phyloP scores from a whole-genome alignment of 2,113 vertebrate genomes.

The Crotalus helleri region DNA sequence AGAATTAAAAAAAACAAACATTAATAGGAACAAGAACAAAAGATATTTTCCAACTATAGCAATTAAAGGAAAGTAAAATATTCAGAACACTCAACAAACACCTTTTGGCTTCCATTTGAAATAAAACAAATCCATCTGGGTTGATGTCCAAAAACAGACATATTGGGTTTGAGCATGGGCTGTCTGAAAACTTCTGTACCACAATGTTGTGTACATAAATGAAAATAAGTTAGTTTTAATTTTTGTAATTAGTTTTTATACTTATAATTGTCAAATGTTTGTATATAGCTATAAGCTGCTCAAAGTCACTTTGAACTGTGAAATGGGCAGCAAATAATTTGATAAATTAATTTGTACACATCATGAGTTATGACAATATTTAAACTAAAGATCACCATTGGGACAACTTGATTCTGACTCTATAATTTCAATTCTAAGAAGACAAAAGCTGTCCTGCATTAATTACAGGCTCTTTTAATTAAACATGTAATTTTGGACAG shows the following conservation, averaged over 20 bases:
- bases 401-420: not conserved
- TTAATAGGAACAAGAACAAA: not conserved
- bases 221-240: not conserved
- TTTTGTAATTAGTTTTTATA: not conserved
- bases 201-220: not conserved
- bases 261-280: not conserved
- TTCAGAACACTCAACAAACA: not conserved
- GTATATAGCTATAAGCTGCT: not conserved
- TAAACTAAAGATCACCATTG: not conserved
- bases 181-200: not conserved
- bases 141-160: not conserved
- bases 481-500: not conserved
- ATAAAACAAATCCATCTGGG: not conserved
- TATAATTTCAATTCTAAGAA: not conserved
- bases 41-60: not conserved
- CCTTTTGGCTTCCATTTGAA: not conserved
- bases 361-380: not conserved
- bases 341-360: not conserved
- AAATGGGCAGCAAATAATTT: not conserved
- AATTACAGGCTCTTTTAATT: not conserved
- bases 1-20: not conserved
- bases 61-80: not conserved
- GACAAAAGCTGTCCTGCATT: not conserved
- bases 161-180: not conserved
- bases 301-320: not conserved